Conservation (phyloP, 2,888 invertebrate genomes). For the Eupithecia abbreviata region DNA sequence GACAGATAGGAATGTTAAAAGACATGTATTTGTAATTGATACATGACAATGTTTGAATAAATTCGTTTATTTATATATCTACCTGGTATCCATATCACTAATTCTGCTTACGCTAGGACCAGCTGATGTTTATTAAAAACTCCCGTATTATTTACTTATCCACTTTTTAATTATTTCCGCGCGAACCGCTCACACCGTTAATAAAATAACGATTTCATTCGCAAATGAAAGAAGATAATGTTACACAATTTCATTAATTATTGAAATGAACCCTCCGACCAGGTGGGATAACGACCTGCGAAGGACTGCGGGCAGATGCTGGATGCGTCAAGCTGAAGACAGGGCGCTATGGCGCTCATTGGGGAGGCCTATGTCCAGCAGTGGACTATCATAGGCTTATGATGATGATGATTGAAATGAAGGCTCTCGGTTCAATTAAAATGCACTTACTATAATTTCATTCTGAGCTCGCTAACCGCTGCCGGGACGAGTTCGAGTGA, state of each 20-base stretch:
- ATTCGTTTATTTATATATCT: not conserved
- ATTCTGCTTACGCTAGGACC: not conserved
- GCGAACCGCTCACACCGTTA: not conserved
- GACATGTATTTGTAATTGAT: no score
- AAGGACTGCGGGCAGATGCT: no score
- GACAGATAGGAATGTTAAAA: no score
- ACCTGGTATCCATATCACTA: not conserved
- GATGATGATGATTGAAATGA: no score
- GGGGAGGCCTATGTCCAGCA: no score
- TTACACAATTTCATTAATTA: not conserved
- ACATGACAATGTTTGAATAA: no score
- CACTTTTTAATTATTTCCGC: constrained; percentile 1
- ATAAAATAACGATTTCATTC: not conserved
- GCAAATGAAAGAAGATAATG: not conserved
- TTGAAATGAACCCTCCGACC: no score
- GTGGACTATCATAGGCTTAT: no score
- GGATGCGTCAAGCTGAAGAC: no score
- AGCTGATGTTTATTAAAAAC: not conserved
- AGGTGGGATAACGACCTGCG: no score
- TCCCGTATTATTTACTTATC: not conserved
- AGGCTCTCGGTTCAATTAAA: not conserved
- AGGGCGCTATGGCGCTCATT: no score
- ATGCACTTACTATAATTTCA: constrained; percentile 2
- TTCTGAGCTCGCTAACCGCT: not conserved
- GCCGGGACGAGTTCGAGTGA: not conserved